These are phyloP conservation scores for Micropoecilia bifurca DNA, from an alignment of 2,797 vertebrate species.

Conservation along the genomic window DNA sequence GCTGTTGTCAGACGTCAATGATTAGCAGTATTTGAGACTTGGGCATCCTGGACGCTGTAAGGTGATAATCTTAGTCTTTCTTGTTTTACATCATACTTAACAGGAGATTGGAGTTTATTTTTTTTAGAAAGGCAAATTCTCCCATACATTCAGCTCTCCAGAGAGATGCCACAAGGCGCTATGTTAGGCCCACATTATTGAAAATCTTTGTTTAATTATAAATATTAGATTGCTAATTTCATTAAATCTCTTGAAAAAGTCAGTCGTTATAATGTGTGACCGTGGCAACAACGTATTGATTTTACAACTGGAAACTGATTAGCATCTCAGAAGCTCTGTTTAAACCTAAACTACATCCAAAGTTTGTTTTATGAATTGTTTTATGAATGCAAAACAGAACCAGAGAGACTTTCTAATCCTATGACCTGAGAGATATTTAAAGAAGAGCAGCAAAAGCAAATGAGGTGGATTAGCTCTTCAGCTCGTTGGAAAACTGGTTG, in stretches of 20 bases:
- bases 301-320: not conserved
- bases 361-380: too few relatives aligned
- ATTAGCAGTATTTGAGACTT: not conserved
- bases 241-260: too few relatives aligned
- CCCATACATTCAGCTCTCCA: not conserved
- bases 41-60: not conserved
- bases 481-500: not conserved
- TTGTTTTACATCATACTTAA: not conserved
- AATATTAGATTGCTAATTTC: not conserved
- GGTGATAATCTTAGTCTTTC: not conserved
- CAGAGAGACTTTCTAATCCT: not conserved
- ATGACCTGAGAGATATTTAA: not conserved
- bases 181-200: not conserved
- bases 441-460: not conserved
- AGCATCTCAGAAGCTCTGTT: not conserved
- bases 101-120: not conserved
- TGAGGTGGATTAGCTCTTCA: not conserved
- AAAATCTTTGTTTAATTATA: not conserved
- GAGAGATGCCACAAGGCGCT: not conserved
- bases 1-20: not conserved
- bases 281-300: too few relatives aligned
- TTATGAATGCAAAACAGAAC: not conserved
- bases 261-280: too few relatives aligned
- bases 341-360: not conserved
- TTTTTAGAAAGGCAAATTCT: not conserved